Conservation (phyloP, 2,888 invertebrate genomes). For the Agrotis exclamationis region DNA sequence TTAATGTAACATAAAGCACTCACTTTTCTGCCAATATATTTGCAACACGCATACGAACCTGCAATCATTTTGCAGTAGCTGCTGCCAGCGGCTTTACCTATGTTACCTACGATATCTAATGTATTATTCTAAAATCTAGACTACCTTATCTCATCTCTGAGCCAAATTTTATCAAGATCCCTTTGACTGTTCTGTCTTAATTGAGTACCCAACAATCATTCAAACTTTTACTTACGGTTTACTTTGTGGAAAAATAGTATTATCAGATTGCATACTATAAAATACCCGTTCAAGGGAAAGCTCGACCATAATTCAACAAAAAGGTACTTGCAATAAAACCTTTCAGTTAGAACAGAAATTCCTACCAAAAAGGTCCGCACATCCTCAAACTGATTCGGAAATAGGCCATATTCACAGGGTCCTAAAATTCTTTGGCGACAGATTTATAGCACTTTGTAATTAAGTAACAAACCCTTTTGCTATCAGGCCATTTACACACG, state of each 20-base stretch:
- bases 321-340: conserved; percentile 16
- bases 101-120: too few relatives aligned
- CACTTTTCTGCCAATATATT: conserved; percentile 3
- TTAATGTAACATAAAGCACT: not conserved
- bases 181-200: too few relatives aligned
- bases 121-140: too few relatives aligned
- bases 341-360: conserved; percentile 14
- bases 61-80: not conserved
- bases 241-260: not conserved
- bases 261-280: not conserved
- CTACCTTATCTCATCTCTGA: too few relatives aligned
- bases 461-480: conserved; percentile 23
- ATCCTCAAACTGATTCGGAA: conserved; percentile 9
- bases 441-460: conserved; percentile 35
- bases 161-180: too few relatives aligned
- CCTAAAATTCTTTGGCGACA: conserved; percentile 39
- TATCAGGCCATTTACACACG: conserved; percentile 11
- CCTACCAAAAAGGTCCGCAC: conserved; percentile 17
- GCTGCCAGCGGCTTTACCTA: too few relatives aligned
- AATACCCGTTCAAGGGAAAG: too few relatives aligned
- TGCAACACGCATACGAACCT: not conserved
- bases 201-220: too few relatives aligned
- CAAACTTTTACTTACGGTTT: too few relatives aligned
- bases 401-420: conserved; percentile 20
- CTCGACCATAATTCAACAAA: too few relatives aligned